Evolutionary conservation across 2,888 invertebrate species (phyloP), one percentile per base, ranked within the genome.

Genomic region (Dryococelus australis): DNA sequence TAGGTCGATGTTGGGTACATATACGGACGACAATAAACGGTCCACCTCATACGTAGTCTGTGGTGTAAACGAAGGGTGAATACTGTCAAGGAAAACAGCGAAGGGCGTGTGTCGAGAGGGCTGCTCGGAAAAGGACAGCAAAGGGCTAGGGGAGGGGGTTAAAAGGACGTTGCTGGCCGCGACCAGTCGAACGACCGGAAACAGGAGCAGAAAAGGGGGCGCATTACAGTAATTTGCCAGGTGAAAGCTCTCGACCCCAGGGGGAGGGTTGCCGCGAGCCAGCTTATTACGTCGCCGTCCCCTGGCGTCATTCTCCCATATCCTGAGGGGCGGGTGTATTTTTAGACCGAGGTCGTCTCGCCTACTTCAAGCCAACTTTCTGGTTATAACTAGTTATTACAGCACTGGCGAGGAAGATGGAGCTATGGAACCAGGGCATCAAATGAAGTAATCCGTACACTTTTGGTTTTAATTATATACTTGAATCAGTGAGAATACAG

Each of bases 141-240:
- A 47, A n/a, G n/a, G n/a, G 24, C 20, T 0, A 8, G 65, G 20
- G n/a, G 1, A 65, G n/a, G 65, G 65, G 1, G 10, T n/a, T 16
- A 65, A 65, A 16, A 65, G n/a, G 8, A 24, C 3, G 65, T 24
- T 65, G n/a, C 16, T 65, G 24, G 8, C n/a, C n/a, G 13, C 65
- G 16, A 65, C 65, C 65, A 16, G 65, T 65, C 24, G 65, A 65
- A 20, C 65, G 20, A 24, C 65, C 16, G 24, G 65, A 65, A 65
- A 24, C 51, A 51, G 51, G 51, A 51, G 51, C 51, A 65, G 65
- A 2, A 0, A 65, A 24, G 65, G 65, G 65, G 8, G 16, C 65
- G 24, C 65, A 65, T 65, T 65, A 65, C 65, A 65, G 65, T n/a
- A 65, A 65, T 65, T 65, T 65, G 65, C 65, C 65, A 65, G 65